Percentiles rank a stretch among this genome's conserved stretches.
These are phyloP conservation scores for Eustalomyia histrio DNA, from an alignment of 2,888 invertebrate species.

Conservation along the genomic window DNA sequence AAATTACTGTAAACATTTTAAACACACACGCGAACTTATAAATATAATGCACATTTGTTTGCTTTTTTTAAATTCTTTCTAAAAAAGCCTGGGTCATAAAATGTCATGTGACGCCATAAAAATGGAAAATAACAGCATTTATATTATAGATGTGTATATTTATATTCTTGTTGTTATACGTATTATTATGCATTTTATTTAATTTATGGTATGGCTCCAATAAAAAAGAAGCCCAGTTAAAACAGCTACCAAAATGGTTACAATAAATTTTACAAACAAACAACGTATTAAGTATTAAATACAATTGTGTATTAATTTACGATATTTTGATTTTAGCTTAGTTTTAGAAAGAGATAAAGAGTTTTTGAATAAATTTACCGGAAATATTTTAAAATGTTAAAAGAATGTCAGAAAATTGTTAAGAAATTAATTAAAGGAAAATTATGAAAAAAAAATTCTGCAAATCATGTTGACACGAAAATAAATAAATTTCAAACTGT, in stretches of 20 bases:
- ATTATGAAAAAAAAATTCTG: too few species aligned
- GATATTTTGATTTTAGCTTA: not conserved
- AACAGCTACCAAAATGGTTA: not conserved
- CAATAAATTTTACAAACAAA: conserved; percentile 12
- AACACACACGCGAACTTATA: too few species aligned
- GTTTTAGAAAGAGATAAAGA: too few species aligned
- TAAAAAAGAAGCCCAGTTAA: conserved; percentile 6
- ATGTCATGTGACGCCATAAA: conserved; percentile 63
- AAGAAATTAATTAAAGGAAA: too few species aligned
- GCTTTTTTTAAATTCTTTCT: not conserved
- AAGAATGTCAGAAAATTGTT: too few species aligned
- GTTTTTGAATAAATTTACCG: too few species aligned
- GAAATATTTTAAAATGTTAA: too few species aligned
- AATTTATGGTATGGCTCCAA: conserved; percentile 58
- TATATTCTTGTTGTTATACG: conserved; percentile 7
- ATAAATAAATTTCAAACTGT: too few species aligned
- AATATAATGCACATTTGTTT: conserved; percentile 53
- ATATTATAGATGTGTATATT: not conserved
- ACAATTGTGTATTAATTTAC: conserved; percentile 3
- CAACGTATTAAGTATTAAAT: conserved; percentile 39
- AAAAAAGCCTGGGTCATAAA: conserved; percentile 55
- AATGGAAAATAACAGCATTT: conserved; percentile 9
- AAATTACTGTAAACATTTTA: conserved; percentile 27
- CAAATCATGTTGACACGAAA: too few species aligned
- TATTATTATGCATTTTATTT: conserved; percentile 57